These are phyloP conservation scores for Poicephalus gulielmi DNA, from an alignment of 2,113 vertebrate genomes.

Conservation along the genomic window DNA sequence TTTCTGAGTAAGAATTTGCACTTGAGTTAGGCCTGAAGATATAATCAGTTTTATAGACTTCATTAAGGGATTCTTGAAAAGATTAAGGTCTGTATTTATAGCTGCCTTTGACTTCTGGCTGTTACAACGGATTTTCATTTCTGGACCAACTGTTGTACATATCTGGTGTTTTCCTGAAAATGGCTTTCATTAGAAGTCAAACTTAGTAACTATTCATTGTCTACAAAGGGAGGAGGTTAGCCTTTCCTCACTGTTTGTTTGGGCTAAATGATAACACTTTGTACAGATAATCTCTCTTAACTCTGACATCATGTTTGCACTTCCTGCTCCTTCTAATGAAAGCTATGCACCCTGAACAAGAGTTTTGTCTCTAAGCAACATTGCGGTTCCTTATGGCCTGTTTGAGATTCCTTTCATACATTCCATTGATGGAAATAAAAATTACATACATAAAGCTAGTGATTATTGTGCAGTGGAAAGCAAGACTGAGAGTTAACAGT, in stretches of 20 bases:
- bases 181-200: slow-evolving; percentile 21
- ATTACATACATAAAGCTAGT: not conserved
- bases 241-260: slow-evolving; percentile 36
- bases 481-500: not conserved
- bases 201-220: not conserved
- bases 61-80: slow-evolving; percentile 33
- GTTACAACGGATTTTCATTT: slow-evolving; percentile 13
- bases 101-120: slow-evolving; percentile 62
- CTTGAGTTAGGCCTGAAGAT: slow-evolving; percentile 32
- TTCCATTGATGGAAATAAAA: slow-evolving; percentile 27
- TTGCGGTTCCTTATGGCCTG: not conserved
- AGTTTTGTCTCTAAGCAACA: slow-evolving; percentile 8
- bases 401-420: slow-evolving; percentile 20
- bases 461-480: not conserved
- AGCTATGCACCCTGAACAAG: not conserved
- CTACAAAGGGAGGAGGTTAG: slow-evolving; percentile 4
- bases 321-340: slow-evolving; percentile 40
- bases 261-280: slow-evolving; percentile 50
- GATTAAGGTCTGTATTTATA: slow-evolving; percentile 42
- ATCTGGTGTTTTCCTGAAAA: slow-evolving; percentile 16
- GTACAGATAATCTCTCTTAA: not conserved
- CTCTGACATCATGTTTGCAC: slow-evolving; percentile 27
- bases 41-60: slow-evolving; percentile 56
- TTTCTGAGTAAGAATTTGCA: slow-evolving; percentile 38
- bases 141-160: slow-evolving; percentile 3